Percentiles rank a stretch among this genome's conserved stretches.
phyloP scores from a whole-genome alignment of 2,797 vertebrate species.

The Arrhamphus sclerolepis region DNA sequence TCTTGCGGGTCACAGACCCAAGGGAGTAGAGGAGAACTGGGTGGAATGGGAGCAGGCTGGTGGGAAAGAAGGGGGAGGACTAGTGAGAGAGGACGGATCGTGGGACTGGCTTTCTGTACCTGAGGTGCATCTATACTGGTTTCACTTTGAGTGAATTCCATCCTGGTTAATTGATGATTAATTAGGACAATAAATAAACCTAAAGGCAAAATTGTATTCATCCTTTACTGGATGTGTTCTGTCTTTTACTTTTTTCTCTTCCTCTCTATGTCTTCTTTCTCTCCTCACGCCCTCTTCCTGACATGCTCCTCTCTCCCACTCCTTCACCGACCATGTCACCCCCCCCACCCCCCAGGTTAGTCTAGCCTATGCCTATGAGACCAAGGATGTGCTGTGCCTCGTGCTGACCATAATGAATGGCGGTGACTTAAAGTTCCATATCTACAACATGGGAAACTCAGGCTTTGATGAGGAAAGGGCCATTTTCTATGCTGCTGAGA shows the following conservation, averaged over 20 bases:
- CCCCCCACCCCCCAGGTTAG: slow-evolving; percentile 81
- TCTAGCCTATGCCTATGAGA: slow-evolving; percentile 92
- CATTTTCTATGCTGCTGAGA: slow-evolving; percentile 93
- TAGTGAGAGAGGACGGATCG: slow-evolving; percentile 40
- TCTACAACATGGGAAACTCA: slow-evolving; percentile 92
- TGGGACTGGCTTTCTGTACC: slow-evolving; percentile 31
- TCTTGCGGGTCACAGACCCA: slow-evolving; percentile 69
- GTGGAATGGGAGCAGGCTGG: neutral
- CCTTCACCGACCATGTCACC: slow-evolving; percentile 20
- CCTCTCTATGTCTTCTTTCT: slow-evolving; percentile 1
- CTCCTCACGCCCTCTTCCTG: neutral
- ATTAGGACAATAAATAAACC: slow-evolving; percentile 34
- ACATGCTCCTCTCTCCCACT: neutral
- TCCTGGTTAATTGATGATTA: slow-evolving; percentile 38
- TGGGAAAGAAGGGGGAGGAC: no score
- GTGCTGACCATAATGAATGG: slow-evolving; percentile 95
- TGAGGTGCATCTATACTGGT: slow-evolving; percentile 19
- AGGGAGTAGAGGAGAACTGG: neutral
- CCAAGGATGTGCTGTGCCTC: slow-evolving; percentile 90
- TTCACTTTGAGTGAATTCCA: slow-evolving; percentile 49
- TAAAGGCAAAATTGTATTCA: slow-evolving; percentile 26
- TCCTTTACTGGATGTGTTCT: slow-evolving; percentile 10
- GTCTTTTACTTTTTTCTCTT: slow-evolving; percentile 33
- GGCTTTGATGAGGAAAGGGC: slow-evolving; percentile 92
- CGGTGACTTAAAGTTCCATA: slow-evolving; percentile 94